phyloP scores from a whole-genome alignment of 2,113 vertebrate species.

The Mohoua ochrocephala region DNA sequence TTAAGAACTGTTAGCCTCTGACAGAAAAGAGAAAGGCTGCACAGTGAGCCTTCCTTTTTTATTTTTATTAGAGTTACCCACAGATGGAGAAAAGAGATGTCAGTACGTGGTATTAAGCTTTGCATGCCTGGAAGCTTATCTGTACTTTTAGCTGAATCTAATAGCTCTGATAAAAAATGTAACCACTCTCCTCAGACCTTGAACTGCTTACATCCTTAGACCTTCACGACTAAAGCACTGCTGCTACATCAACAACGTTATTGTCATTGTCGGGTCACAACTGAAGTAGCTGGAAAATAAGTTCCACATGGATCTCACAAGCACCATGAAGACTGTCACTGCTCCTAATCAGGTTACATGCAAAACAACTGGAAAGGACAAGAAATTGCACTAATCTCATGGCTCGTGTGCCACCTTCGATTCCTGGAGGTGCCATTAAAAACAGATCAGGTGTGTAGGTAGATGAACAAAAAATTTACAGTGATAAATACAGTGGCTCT shows the following conservation, averaged over 20 bases:
- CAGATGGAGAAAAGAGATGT: background rate
- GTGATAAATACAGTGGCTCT: background rate
- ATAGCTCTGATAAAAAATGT: background rate
- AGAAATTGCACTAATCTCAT: background rate
- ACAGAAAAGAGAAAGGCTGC: background rate
- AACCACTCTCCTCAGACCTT: background rate
- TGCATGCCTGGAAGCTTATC: background rate
- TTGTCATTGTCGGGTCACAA: background rate
- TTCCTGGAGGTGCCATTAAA: background rate
- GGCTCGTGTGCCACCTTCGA: background rate
- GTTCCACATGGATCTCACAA: background rate
- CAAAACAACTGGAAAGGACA: background rate
- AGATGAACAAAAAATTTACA: background rate
- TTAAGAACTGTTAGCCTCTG: background rate
- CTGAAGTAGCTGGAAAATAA: background rate
- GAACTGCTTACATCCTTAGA: background rate
- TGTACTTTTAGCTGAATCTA: background rate
- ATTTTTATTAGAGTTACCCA: background rate
- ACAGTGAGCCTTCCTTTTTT: background rate
- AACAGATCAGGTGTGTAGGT: background rate
- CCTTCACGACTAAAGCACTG: background rate
- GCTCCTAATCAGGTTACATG: background rate
- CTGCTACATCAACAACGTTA: background rate
- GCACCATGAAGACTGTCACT: background rate
- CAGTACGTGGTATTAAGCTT: background rate